These are phyloP conservation scores for Montipora efflorescens DNA, from an alignment of 64 coral and sea anemone species.

Conservation along the genomic window DNA sequence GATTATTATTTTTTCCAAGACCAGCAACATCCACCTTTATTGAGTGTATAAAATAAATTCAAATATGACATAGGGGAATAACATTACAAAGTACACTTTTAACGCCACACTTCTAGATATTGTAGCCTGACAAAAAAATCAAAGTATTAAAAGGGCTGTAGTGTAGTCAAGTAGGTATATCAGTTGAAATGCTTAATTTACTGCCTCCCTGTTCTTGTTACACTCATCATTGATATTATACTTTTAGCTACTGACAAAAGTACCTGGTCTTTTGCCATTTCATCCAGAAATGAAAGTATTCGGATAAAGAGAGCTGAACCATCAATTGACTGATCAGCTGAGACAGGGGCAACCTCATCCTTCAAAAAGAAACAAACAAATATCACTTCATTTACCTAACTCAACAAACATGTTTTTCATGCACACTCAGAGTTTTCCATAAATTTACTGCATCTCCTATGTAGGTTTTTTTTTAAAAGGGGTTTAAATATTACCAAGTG, in stretches of 20 bases:
- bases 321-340: slow-evolving; percentile 57
- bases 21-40: too few relatives aligned
- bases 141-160: too few relatives aligned
- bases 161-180: too few relatives aligned
- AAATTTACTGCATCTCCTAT: neutral
- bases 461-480: neutral
- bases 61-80: too few relatives aligned
- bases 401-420: neutral
- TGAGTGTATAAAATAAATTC: too few relatives aligned
- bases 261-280: slow-evolving; percentile 99
- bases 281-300: slow-evolving; percentile 87
- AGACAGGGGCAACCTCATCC: slow-evolving; percentile 77
- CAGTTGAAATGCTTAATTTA: too few relatives aligned
- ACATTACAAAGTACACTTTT: too few relatives aligned
- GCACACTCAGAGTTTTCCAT: too few relatives aligned
- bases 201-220: neutral
- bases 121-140: too few relatives aligned
- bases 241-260: neutral
- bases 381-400: neutral
- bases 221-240: neutral
- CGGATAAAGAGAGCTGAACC: slow-evolving; percentile 90
- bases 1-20: too few relatives aligned
- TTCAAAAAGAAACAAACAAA: slow-evolving; percentile 24
- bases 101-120: too few relatives aligned
- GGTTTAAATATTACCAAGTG: slow-evolving; percentile 52